A percentile compares a stretch with the other conserved stretches of the same genome.
phyloP scores from a whole-genome alignment of 2,888 invertebrate species.

The Pachycephus smyrnensis region DNA sequence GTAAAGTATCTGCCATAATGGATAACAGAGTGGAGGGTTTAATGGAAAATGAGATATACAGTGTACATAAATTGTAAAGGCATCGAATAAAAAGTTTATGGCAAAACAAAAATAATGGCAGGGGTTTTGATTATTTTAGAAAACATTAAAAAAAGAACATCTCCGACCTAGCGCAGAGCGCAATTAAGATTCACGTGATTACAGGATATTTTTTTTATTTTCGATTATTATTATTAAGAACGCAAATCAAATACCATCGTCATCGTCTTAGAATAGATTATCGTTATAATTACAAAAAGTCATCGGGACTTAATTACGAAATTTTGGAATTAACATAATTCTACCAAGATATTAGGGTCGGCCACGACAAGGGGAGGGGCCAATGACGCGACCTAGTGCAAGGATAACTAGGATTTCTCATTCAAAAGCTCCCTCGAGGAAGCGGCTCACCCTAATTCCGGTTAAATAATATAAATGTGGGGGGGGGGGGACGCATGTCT shows the following conservation, averaged over 20 bases:
- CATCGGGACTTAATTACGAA: constrained; percentile 30
- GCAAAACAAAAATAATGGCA: not conserved
- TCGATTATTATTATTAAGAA: constrained; percentile 37
- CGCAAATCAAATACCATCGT: constrained; percentile 36
- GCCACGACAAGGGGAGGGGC: not conserved
- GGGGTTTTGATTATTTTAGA: not conserved
- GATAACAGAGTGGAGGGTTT: not conserved
- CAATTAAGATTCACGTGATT: not conserved
- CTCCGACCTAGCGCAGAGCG: too few species aligned
- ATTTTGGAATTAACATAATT: constrained; percentile 26
- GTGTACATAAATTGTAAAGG: not conserved
- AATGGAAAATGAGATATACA: not conserved
- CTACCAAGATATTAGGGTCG: not conserved
- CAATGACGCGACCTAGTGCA: not conserved
- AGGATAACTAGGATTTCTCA: not conserved
- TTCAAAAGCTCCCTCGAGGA: not conserved
- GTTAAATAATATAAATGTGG: constrained; percentile 30
- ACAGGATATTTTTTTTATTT: constrained; percentile 31
- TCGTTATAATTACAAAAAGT: constrained; percentile 42
- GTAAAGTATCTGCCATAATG: not conserved
- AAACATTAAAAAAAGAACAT: not conserved
- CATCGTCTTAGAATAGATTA: constrained; percentile 27
- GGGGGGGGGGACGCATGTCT: constrained; percentile 12
- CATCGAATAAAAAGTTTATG: not conserved
- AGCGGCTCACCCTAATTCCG: not conserved